A percentile compares a stretch with the other conserved stretches of the same genome.
These are phyloP conservation scores for Ardeotis arabs DNA, from an alignment of 2,113 vertebrate genomes.

Conservation along the genomic window DNA sequence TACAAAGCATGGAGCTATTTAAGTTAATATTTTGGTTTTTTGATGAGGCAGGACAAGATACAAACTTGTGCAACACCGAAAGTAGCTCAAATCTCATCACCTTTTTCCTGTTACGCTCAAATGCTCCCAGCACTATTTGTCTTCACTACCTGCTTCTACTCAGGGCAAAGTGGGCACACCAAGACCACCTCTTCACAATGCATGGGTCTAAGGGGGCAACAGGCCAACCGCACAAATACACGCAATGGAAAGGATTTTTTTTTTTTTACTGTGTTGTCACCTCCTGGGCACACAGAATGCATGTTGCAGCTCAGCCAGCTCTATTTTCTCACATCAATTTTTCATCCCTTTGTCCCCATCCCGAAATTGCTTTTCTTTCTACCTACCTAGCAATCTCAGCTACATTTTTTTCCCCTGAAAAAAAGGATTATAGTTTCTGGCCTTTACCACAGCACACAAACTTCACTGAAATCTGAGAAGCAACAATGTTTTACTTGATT, in stretches of 20 bases:
- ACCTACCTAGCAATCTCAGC: background rate
- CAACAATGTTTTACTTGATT: background rate
- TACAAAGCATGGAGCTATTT: background rate
- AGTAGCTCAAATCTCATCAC: background rate
- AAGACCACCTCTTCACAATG: background rate
- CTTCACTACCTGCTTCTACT: background rate
- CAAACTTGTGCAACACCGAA: background rate
- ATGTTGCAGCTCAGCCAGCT: background rate
- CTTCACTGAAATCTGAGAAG: slow-evolving; percentile 17
- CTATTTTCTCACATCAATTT: background rate
- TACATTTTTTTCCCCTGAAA: background rate
- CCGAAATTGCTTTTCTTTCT: background rate
- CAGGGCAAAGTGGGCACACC: background rate
- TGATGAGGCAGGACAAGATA: background rate
- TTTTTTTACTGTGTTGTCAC: background rate
- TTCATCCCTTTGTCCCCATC: background rate
- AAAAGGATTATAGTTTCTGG: background rate
- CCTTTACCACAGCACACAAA: background rate
- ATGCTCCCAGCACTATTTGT: background rate
- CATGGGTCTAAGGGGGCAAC: background rate
- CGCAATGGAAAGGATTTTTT: rapidly evolving
- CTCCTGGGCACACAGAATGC: background rate
- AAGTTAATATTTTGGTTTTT: background rate
- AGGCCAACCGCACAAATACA: background rate
- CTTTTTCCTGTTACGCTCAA: background rate